These are phyloP conservation scores for Nymphalis polychloros DNA, from an alignment of 2,888 invertebrate species.

Conservation along the genomic window DNA sequence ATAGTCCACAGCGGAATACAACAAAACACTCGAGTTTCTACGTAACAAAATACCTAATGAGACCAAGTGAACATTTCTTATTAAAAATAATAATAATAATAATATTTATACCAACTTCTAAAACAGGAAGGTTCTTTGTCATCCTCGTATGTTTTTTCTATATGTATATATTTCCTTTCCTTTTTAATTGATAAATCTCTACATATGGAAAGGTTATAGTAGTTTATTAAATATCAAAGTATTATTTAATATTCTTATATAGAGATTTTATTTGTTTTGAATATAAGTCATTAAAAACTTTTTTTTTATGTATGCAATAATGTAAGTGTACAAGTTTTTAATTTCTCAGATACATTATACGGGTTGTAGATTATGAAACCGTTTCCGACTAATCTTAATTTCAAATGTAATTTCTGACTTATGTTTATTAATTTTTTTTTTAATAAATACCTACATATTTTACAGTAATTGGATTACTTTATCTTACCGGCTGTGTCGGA, in stretches of 20 bases:
- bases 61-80: neutral
- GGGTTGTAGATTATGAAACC: neutral
- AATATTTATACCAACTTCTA: too few species aligned
- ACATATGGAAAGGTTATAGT: too few species aligned
- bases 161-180: too few species aligned
- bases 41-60: neutral
- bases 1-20: neutral
- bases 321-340: neutral
- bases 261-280: too few species aligned
- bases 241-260: too few species aligned
- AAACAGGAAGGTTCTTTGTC: too few species aligned
- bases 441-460: too few species aligned
- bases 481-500: neutral
- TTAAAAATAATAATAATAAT: too few species aligned
- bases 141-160: too few species aligned
- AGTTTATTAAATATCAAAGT: too few species aligned
- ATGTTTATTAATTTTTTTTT: neutral
- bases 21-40: neutral
- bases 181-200: too few species aligned
- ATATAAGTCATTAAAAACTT: neutral
- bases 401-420: neutral
- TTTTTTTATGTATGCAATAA: too few species aligned
- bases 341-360: constrained; percentile 15
- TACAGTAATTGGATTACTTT: neutral
- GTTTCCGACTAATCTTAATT: neutral